Evolutionary conservation across 2,797 vertebrate genomes (phyloP).

Genomic region (Miichthys miiuy): DNA sequence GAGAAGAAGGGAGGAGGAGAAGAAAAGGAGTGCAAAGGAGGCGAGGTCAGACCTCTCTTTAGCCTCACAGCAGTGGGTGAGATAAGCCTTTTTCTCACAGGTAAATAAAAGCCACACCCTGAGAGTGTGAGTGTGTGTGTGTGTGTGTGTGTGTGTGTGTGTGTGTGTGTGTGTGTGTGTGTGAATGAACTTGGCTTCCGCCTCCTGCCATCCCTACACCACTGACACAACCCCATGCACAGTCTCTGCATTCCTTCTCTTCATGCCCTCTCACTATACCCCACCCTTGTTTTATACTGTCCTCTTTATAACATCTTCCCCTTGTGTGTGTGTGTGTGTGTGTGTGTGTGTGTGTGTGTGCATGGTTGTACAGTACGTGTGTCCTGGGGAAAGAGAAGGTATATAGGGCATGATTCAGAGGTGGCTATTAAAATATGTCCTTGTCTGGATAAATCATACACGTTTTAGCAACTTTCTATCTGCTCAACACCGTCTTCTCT

Average conservation of each 20-base stretch:
- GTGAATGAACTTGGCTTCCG: slow-evolving; percentile 23
- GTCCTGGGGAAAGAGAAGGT: slow-evolving; percentile 27
- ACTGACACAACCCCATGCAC: slow-evolving; percentile 60
- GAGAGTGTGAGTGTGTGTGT: slow-evolving; percentile 39
- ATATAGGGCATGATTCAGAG: slow-evolving; percentile 33
- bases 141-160: slow-evolving; percentile 5
- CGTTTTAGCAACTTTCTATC: slow-evolving; percentile 52
- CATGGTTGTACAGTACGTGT: slow-evolving; percentile 20
- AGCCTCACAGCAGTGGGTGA: slow-evolving; percentile 84
- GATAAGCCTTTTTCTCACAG: slow-evolving; percentile 82
- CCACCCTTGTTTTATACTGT: slow-evolving; percentile 28
- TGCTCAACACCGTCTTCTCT: slow-evolving; percentile 29
- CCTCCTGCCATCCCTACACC: slow-evolving; percentile 44
- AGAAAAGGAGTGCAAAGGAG: slow-evolving; percentile 63
- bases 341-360: neutral
- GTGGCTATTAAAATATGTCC: slow-evolving; percentile 57
- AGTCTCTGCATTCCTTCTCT: slow-evolving; percentile 26
- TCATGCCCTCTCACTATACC: slow-evolving; percentile 29
- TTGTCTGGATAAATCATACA: slow-evolving; percentile 60
- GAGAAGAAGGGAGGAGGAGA: slow-evolving; percentile 58
- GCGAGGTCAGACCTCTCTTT: slow-evolving; percentile 85
- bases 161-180: slow-evolving; percentile 33
- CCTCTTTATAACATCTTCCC: slow-evolving; percentile 16
- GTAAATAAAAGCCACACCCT: slow-evolving; percentile 81
- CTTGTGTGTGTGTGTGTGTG: slow-evolving; percentile 17